Conservation (phyloP, 1,140 invertebrate genomes). For the Bombus confusus region DNA sequence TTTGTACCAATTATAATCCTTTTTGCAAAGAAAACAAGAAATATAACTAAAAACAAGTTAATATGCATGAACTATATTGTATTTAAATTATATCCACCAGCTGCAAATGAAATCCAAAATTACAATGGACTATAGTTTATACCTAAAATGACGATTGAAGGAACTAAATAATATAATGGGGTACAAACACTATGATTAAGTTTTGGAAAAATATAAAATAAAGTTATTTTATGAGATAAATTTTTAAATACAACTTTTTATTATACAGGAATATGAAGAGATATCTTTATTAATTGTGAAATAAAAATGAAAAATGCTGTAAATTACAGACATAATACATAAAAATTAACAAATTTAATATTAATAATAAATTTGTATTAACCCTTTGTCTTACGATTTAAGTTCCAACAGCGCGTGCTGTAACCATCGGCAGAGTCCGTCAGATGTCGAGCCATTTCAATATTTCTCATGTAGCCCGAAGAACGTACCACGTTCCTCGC, state of each 20-base stretch:
- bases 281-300: neutral
- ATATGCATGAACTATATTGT: neutral
- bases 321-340: neutral
- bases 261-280: neutral
- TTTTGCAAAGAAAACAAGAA: neutral
- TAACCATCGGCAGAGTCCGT: too few species aligned
- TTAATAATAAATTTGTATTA: neutral
- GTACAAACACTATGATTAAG: neutral
- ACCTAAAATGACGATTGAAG: neutral
- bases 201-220: neutral
- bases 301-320: neutral
- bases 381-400: too few species aligned
- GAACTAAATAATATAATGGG: neutral
- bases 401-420: too few species aligned
- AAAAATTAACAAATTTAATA: conserved; percentile 4
- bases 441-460: too few species aligned
- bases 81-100: neutral
- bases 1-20: neutral
- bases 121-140: neutral
- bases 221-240: neutral
- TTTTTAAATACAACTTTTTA: conserved; percentile 9
- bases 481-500: too few species aligned
- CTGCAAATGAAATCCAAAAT: neutral
- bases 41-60: neutral
- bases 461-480: too few species aligned